Percentiles rank a stretch among this genome's conserved stretches.
These are phyloP conservation scores for Meghimatium bilineatum DNA, from an alignment of 2,888 invertebrate species.

Conservation along the genomic window DNA sequence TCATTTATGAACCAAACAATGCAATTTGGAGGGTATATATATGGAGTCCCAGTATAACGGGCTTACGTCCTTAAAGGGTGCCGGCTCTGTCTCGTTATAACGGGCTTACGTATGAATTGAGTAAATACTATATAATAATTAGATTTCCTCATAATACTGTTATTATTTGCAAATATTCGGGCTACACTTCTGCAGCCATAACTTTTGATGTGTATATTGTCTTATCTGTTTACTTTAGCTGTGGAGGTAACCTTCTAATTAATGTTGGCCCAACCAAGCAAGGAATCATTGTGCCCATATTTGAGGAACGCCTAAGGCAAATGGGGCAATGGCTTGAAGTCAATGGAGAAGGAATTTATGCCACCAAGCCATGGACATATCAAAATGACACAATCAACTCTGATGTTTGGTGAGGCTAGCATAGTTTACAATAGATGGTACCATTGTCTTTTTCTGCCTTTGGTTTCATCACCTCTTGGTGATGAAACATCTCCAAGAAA, in stretches of 20 bases:
- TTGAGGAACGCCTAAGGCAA: slow-evolving; percentile 87
- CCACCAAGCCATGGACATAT: slow-evolving; percentile 85
- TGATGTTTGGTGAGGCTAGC: slow-evolving; percentile 83
- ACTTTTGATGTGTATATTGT: background rate
- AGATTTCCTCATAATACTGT: too few species aligned
- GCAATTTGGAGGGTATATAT: too few species aligned
- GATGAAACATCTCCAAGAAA: too few species aligned
- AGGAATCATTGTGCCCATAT: slow-evolving; percentile 89
- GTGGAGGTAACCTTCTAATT: slow-evolving; percentile 85
- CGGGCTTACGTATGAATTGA: too few species aligned
- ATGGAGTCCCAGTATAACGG: too few species aligned
- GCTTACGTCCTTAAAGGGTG: too few species aligned
- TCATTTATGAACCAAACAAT: too few species aligned
- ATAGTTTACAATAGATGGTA: background rate
- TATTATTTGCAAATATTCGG: too few species aligned
- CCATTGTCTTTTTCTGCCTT: too few species aligned
- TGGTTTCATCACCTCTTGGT: too few species aligned
- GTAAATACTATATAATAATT: too few species aligned
- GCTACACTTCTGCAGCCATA: background rate
- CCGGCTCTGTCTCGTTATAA: too few species aligned
- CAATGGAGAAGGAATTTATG: slow-evolving; percentile 92
- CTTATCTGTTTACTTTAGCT: slow-evolving; percentile 57
- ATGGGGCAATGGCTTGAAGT: slow-evolving; percentile 88
- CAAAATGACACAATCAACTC: slow-evolving; percentile 86
- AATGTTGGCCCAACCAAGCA: slow-evolving; percentile 93